Base-by-base conservation (phyloP, 2,888 invertebrate genomes). In the Tiliacea citrago region DNA sequence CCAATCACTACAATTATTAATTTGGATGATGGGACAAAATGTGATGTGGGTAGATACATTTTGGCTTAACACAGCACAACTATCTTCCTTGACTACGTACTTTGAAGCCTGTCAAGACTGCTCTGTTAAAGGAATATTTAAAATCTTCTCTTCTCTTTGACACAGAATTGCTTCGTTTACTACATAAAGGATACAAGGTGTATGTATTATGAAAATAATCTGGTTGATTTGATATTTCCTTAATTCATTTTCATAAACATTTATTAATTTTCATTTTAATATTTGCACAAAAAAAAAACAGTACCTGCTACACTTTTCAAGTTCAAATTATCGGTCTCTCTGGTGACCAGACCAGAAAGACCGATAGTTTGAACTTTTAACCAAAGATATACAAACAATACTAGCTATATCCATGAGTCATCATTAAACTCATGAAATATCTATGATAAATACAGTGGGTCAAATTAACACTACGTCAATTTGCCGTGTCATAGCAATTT, bases 161-260 rank as follows among this genome's bases (percentile, higher is more conserved):
- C 55, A 66, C 76, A 72, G 69, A 73, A 70, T 70, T 62, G 47
- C 70, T 51, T 51, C 81, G 75, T 73, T 82, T 60, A 57, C 77
- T 24, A 29, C 79, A 47, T 79, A 83, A 77, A 57, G 83, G 79
- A 83, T 16, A 49, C 60, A 69, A 63, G 57, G 55, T 77, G 83
- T 83, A 83, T 82, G 83, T 79, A 83, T 82, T 58, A 42, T 35
- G 49, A 45, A 5, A 58, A 18, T 68, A 65, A 82, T 63, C 45
- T 76, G 55, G 13, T 49, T 61, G 24, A 42, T 29, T 29, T 29
- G 0, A 47, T n/a, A 49, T 75, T 75, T 24, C 9, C 24, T 65
- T 53, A 49, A 21, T 35, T 55, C 82, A 82, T 55, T 61, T 45
- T 45, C 76, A 75, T 66, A 49, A 21, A 49, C 61, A 61, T 57